These are phyloP conservation scores for Mastomys coucha DNA, from an alignment of 2,113 vertebrate species.

Conservation along the genomic window DNA sequence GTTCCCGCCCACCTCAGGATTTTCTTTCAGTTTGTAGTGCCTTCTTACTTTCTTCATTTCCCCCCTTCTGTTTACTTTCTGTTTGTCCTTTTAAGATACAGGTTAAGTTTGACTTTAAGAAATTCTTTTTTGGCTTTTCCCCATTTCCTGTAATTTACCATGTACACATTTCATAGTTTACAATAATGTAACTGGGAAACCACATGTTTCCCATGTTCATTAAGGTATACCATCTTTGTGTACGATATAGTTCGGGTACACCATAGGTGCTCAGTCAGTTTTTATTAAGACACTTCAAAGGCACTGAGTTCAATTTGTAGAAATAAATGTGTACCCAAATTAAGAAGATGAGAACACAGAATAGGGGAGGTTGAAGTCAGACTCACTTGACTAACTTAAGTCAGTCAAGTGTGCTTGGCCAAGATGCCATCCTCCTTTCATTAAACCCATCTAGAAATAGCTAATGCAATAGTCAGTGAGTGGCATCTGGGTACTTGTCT, in stretches of 20 bases:
- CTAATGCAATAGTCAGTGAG: neutral
- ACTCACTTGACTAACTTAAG: neutral
- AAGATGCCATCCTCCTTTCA: neutral
- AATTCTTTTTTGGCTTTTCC: neutral
- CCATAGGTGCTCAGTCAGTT: slow-evolving; percentile 3
- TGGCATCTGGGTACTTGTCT: neutral
- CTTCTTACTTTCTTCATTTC: neutral
- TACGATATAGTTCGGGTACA: neutral
- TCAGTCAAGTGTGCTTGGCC: neutral
- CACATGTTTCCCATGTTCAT: too few relatives aligned
- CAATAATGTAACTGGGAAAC: neutral
- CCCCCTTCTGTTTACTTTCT: neutral
- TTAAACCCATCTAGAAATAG: neutral
- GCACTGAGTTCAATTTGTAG: neutral
- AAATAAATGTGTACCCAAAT: neutral
- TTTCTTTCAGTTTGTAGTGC: neutral
- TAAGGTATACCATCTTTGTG: neutral
- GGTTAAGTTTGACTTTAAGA: neutral
- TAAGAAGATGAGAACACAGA: neutral
- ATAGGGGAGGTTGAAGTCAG: neutral
- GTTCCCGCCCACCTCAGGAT: neutral
- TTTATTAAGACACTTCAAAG: slow-evolving; percentile 19
- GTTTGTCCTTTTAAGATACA: neutral
- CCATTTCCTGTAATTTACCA: neutral
- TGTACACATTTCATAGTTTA: neutral